phyloP scores from a whole-genome alignment of 2,797 vertebrate species.

The Characodon lateralis region DNA sequence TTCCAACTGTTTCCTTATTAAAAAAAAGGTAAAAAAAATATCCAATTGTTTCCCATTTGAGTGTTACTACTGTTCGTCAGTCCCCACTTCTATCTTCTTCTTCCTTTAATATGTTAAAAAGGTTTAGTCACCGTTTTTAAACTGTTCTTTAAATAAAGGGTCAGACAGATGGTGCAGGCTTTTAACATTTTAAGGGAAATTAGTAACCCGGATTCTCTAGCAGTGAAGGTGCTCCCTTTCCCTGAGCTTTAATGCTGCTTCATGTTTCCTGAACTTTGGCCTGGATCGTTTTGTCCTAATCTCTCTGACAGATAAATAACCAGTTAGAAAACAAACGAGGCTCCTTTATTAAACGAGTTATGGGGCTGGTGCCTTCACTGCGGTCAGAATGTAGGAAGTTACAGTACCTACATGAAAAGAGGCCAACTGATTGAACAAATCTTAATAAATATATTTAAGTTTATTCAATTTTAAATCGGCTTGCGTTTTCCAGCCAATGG shows the following conservation, averaged over 20 bases:
- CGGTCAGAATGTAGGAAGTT: rapidly evolving
- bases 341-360: not conserved
- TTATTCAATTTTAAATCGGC: rapidly evolving
- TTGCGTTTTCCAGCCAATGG: not conserved
- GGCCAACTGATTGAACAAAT: not conserved
- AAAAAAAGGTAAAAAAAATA: no score
- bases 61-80: no score
- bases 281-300: not conserved
- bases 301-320: not conserved
- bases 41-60: no score
- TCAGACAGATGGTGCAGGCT: not conserved
- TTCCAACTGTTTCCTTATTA: not conserved
- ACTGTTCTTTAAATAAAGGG: not conserved
- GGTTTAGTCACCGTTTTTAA: no score
- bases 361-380: constrained; percentile 10
- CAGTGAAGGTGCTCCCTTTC: not conserved
- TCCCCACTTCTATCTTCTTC: no score
- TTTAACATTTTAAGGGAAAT: not conserved
- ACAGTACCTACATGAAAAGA: not conserved
- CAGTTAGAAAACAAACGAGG: constrained; percentile 1
- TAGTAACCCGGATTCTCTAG: not conserved
- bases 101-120: no score
- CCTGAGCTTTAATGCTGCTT: no score
- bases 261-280: not conserved
- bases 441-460: not conserved